These are phyloP conservation scores for Blera fallax DNA, from an alignment of 2,888 invertebrate genomes.

Conservation along the genomic window DNA sequence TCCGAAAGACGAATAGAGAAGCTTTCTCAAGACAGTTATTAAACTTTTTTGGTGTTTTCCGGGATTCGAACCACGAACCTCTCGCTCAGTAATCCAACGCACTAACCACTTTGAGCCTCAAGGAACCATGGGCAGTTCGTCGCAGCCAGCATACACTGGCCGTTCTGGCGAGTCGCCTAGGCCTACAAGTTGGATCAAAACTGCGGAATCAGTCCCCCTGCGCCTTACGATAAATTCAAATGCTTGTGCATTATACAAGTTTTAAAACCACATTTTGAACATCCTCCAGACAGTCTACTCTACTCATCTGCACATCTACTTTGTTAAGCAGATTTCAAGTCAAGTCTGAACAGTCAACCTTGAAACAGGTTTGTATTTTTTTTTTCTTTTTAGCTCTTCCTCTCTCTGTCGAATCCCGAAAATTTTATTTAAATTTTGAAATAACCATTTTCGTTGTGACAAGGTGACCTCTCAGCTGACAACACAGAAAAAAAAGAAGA, in stretches of 20 bases:
- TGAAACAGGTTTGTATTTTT: constrained; percentile 31
- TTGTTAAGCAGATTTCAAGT: constrained; percentile 20
- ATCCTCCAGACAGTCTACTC: constrained; percentile 15
- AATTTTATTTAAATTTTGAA: constrained; percentile 13
- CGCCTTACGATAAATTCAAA: too few relatives aligned
- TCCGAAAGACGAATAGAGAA: too few relatives aligned
- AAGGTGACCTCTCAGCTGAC: constrained; percentile 52
- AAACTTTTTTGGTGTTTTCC: too few relatives aligned
- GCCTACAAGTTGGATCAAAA: too few relatives aligned
- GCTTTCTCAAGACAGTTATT: too few relatives aligned
- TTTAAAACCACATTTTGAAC: neutral
- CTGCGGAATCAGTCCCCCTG: too few relatives aligned
- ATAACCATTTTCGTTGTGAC: neutral
- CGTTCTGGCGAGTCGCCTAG: too few relatives aligned
- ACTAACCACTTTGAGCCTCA: too few relatives aligned
- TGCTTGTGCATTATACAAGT: neutral
- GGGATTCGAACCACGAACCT: too few relatives aligned
- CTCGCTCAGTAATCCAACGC: too few relatives aligned
- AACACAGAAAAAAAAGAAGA: neutral
- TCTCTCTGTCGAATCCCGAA: neutral
- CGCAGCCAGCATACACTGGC: too few relatives aligned
- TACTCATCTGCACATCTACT: constrained; percentile 5
- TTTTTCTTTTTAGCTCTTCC: neutral
- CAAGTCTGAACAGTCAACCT: constrained; percentile 11
- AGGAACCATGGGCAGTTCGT: too few relatives aligned